These are phyloP conservation scores for Corvus moneduloides DNA, from an alignment of 2,113 vertebrate genomes.

Conservation along the genomic window DNA sequence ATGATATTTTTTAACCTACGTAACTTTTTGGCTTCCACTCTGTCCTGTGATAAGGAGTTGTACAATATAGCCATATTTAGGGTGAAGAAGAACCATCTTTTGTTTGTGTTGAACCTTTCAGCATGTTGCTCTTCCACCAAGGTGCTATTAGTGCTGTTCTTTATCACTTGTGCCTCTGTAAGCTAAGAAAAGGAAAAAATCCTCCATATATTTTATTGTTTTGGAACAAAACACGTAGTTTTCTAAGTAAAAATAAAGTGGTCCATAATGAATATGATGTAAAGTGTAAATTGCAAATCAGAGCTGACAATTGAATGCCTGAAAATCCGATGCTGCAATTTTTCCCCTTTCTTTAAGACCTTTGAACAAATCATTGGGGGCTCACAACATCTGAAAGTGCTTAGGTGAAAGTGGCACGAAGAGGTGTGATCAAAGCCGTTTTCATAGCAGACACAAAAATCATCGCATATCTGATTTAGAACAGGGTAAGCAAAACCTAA, in stretches of 20 bases:
- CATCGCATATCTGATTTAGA: slow-evolving; percentile 48
- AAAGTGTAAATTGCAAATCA: slow-evolving; percentile 35
- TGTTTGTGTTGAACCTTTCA: not conserved
- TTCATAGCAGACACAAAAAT: slow-evolving; percentile 51
- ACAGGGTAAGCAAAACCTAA: slow-evolving; percentile 54
- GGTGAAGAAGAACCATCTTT: not conserved
- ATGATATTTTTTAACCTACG: not conserved
- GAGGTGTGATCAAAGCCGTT: slow-evolving; percentile 64
- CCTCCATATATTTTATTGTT: not conserved
- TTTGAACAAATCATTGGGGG: slow-evolving; percentile 55
- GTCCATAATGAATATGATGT: slow-evolving; percentile 19
- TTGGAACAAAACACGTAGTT: not conserved
- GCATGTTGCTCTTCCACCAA: not conserved
- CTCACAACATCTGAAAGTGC: slow-evolving; percentile 53
- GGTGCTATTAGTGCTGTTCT: not conserved
- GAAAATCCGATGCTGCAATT: slow-evolving; percentile 50
- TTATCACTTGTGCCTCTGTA: not conserved
- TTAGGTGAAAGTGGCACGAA: slow-evolving; percentile 54
- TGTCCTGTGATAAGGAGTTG: not conserved
- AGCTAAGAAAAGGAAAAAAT: not conserved
- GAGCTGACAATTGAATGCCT: slow-evolving; percentile 34
- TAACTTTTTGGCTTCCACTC: not conserved
- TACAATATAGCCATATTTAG: not conserved
- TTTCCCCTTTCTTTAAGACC: slow-evolving; percentile 36
- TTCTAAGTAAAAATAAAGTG: slow-evolving; percentile 15